Percentiles rank a stretch among this genome's conserved stretches.
These are phyloP conservation scores for Andrena haemorrhoa DNA, from an alignment of 2,888 invertebrate genomes.

Conservation along the genomic window DNA sequence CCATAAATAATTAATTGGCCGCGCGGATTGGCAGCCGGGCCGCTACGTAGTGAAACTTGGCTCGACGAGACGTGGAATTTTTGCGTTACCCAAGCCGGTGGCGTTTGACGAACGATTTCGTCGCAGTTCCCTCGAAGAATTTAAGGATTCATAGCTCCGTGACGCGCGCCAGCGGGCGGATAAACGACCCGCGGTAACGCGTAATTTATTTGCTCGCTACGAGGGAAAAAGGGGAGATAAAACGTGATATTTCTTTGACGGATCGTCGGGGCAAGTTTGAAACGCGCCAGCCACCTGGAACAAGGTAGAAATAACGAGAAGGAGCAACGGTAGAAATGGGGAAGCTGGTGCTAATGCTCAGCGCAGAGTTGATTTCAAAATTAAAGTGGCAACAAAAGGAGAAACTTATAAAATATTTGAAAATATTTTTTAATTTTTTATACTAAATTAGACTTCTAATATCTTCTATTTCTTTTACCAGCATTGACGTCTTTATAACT, in stretches of 20 bases:
- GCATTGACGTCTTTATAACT: too few relatives aligned
- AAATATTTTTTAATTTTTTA: too few relatives aligned
- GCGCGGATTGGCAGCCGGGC: neutral
- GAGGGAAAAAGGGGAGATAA: neutral
- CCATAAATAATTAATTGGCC: constrained; percentile 21
- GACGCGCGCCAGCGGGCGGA: neutral
- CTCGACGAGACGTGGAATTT: neutral
- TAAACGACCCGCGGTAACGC: neutral
- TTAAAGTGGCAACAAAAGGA: too few relatives aligned
- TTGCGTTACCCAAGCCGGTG: neutral
- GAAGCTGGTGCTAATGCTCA: too few relatives aligned
- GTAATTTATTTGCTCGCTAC: neutral
- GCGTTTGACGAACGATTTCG: neutral
- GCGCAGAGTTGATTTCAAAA: too few relatives aligned
- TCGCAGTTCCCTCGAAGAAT: neutral
- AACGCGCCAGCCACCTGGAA: neutral
- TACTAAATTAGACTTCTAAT: too few relatives aligned
- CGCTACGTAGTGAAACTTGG: neutral
- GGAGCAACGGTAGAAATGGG: too few relatives aligned
- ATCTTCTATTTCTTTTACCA: too few relatives aligned
- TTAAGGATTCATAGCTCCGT: neutral
- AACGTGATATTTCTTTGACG: neutral
- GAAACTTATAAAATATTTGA: too few relatives aligned
- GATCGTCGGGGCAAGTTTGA: neutral
- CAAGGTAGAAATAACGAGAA: neutral